phyloP scores from a whole-genome alignment of 2,888 invertebrate species.

The Pinctada fucata region DNA sequence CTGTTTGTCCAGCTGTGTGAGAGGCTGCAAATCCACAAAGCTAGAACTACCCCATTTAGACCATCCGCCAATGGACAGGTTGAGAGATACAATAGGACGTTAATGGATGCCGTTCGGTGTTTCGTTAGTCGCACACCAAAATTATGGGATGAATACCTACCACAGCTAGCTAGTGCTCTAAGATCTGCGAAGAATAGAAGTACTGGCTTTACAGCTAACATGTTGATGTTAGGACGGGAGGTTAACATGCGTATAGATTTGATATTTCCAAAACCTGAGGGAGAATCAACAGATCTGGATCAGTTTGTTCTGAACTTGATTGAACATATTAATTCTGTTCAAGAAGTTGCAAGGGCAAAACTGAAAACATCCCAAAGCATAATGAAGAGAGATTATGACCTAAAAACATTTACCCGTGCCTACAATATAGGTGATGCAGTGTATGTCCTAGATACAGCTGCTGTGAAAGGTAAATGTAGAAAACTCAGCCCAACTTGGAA shows the following conservation, averaged over 20 bases:
- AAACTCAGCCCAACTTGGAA: too few relatives aligned
- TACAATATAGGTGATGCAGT: constrained; percentile 37
- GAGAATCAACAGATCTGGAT: neutral
- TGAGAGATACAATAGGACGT: neutral
- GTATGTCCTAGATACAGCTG: constrained; percentile 36
- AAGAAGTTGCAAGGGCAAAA: neutral
- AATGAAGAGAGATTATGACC: constrained; percentile 42
- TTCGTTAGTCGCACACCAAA: neutral
- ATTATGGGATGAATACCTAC: neutral
- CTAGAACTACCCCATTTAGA: too few relatives aligned
- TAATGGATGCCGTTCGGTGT: neutral
- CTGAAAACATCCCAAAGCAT: constrained; percentile 17
- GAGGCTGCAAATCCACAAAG: too few relatives aligned
- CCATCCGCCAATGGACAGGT: neutral
- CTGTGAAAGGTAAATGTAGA: constrained; percentile 13
- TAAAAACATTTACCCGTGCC: constrained; percentile 1
- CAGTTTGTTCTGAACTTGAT: constrained; percentile 2
- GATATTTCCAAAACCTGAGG: neutral
- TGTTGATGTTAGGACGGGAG: neutral
- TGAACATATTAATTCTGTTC: neutral
- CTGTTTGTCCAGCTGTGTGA: too few relatives aligned
- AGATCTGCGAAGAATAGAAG: neutral
- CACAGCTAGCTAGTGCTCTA: neutral
- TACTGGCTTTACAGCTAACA: constrained; percentile 1
- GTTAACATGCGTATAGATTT: neutral